Evolutionary conservation across 2,113 vertebrate species (phyloP), one percentile per base, ranked within the genome.

Genomic region (Hyperopisus bebe): DNA sequence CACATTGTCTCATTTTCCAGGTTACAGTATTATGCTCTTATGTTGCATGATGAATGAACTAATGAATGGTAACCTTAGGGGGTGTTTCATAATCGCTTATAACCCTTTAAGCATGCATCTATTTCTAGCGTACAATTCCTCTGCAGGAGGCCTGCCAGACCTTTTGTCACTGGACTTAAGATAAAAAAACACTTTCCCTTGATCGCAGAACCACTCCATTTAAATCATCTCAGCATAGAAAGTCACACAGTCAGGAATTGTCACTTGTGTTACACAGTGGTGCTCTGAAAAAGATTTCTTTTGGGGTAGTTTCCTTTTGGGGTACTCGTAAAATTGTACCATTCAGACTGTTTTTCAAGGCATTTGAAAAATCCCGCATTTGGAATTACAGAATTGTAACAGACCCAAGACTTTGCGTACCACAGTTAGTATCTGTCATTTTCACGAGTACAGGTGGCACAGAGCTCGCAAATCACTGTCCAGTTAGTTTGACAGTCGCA

Each of bases 41-140:
- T 91, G 90, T 66, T 86, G 62, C 53, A 85, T 46, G 58, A 74
- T 83, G 83, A 77, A 48, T 44, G 24, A 86, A 86, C 9, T 47
- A n/a, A 87, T 88, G 82, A 58, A 89, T 44, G 50, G 15, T n/a
- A 80, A 89, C 48, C n/a, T 53, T 42, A 39, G 58, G 58, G 47
- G 87, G 42, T 90, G 88, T 90, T 80, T 90, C 87, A 89, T 92
- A 93, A 92, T 92, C 91, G 91, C 92, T 91, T 93, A 93, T 93
- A 39, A 92, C 90, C 90, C 55, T 89, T 17, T 93, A 93, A 92
- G 89, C 90, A 58, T 87, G 53, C 46, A 87, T 21, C 86, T 86
- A 62, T 82, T 90, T 90, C 77, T 42, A 82, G 46, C 15, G 47
- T 50, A 74, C 48, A 50, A 39, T 88, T 90, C 88, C 70, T 51